Evolutionary conservation across 2,113 vertebrate species (phyloP).

Genomic region (Laticauda laticaudata): DNA sequence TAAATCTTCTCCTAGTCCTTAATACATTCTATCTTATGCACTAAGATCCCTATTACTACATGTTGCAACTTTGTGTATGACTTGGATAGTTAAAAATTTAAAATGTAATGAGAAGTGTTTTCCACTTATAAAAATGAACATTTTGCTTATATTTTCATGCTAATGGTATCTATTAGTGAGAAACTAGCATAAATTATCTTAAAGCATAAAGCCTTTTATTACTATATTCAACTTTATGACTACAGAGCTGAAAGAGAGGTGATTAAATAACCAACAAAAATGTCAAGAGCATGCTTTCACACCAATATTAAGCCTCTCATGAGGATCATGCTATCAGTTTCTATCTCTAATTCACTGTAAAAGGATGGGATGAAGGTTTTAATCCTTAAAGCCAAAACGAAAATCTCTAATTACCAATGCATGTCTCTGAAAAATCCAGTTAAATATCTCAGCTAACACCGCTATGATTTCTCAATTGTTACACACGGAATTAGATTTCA

Average conservation of each 20-base stretch:
- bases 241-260: neutral
- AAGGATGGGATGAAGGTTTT: neutral
- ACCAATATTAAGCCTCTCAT: neutral
- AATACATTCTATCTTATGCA: neutral
- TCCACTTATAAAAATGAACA: neutral
- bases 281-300: neutral
- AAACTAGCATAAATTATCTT: neutral
- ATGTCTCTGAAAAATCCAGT: neutral
- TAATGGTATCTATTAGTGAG: neutral
- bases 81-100: neutral
- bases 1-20: neutral
- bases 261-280: neutral
- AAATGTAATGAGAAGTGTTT: neutral
- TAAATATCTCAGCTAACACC: neutral
- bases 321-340: neutral
- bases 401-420: neutral
- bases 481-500: neutral
- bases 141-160: neutral
- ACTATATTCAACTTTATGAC: neutral
- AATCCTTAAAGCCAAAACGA: neutral
- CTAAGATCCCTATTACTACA: neutral
- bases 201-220: neutral
- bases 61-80: neutral
- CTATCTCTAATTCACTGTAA: neutral
- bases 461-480: neutral